Percentiles rank a stretch among this genome's conserved stretches.
Evolutionary conservation across 1,140 invertebrate species (phyloP).

Genomic region (Lucilia sericata): DNA sequence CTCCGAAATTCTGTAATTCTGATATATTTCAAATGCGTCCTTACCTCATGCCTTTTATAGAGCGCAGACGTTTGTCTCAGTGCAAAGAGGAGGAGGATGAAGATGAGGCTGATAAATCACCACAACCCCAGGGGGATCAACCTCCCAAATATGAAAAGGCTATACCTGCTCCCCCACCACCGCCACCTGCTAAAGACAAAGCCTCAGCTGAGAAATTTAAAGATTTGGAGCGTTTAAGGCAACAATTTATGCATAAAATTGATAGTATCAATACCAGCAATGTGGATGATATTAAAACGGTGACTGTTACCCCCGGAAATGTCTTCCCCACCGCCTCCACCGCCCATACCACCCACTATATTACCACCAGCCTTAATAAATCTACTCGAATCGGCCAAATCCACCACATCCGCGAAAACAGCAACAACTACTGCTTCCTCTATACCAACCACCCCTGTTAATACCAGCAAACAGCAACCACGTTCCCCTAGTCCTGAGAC

Average conservation of each 20-base stretch:
- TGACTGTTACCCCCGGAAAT: conserved; percentile 54
- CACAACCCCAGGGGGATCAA: conserved; percentile 33
- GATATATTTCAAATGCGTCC: conserved; percentile 60
- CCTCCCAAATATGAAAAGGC: conserved; percentile 49
- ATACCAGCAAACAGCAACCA: conserved; percentile 43
- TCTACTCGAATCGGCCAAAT: conserved; percentile 55
- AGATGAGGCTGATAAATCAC: conserved; percentile 70
- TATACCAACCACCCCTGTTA: background rate
- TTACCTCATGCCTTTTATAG: conserved; percentile 72
- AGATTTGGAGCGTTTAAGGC: conserved; percentile 60
- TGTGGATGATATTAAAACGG: conserved; percentile 57
- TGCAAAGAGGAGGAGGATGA: conserved; percentile 87
- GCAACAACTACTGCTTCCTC: conserved; percentile 17
- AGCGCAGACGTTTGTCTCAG: conserved; percentile 79
- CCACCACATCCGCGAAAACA: conserved; percentile 31
- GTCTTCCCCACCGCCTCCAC: conserved; percentile 58
- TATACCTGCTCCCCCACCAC: conserved; percentile 51
- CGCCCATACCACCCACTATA: conserved; percentile 61
- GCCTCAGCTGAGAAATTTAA: conserved; percentile 62
- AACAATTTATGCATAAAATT: conserved; percentile 66
- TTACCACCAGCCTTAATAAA: conserved; percentile 61
- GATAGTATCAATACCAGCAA: conserved; percentile 62
- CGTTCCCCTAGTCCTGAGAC: conserved; percentile 49
- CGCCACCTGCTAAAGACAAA: conserved; percentile 58
- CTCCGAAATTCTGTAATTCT: conserved; percentile 48